Conservation (phyloP, 2,888 invertebrate genomes). For the Ophioninae sp. region DNA sequence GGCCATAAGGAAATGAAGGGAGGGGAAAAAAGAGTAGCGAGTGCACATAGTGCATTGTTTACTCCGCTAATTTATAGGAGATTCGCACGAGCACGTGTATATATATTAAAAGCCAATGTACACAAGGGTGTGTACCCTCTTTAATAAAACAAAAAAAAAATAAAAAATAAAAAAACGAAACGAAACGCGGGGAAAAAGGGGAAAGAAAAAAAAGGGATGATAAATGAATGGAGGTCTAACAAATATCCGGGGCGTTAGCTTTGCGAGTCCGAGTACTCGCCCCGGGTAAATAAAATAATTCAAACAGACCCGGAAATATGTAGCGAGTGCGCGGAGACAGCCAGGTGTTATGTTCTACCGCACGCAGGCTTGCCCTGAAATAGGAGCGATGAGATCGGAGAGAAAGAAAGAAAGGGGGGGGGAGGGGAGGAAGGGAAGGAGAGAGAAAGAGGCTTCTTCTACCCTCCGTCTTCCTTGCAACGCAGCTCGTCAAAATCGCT, state of each 20-base stretch:
- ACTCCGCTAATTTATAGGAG: slow-evolving; percentile 51
- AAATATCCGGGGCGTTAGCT: slow-evolving; percentile 58
- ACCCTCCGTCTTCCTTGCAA: slow-evolving; percentile 29
- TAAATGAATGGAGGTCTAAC: slow-evolving; percentile 39
- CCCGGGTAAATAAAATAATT: slow-evolving; percentile 62
- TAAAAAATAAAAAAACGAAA: no score
- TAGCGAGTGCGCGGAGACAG: slow-evolving; percentile 44
- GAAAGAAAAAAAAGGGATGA: slow-evolving; percentile 21
- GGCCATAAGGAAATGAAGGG: slow-evolving; percentile 13
- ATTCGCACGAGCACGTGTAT: slow-evolving; percentile 39
- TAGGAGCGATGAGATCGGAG: slow-evolving; percentile 24
- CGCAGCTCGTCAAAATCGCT: no score
- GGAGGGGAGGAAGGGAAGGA: slow-evolving; percentile 9
- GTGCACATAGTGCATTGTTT: slow-evolving; percentile 22
- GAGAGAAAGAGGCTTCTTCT: slow-evolving; percentile 23
- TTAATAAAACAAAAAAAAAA: slow-evolving; percentile 27
- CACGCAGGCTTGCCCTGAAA: slow-evolving; percentile 23
- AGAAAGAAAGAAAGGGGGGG: slow-evolving; percentile 17
- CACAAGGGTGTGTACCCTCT: slow-evolving; percentile 40
- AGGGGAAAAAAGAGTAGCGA: slow-evolving; percentile 48
- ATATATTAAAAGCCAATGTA: slow-evolving; percentile 47
- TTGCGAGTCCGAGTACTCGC: slow-evolving; percentile 32
- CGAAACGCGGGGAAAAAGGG: slow-evolving; percentile 25
- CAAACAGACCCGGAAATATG: slow-evolving; percentile 60
- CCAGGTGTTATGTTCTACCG: slow-evolving; percentile 56